Base-by-base conservation (phyloP, 2,797 vertebrate species). In the Philypnodon macrostomus region DNA sequence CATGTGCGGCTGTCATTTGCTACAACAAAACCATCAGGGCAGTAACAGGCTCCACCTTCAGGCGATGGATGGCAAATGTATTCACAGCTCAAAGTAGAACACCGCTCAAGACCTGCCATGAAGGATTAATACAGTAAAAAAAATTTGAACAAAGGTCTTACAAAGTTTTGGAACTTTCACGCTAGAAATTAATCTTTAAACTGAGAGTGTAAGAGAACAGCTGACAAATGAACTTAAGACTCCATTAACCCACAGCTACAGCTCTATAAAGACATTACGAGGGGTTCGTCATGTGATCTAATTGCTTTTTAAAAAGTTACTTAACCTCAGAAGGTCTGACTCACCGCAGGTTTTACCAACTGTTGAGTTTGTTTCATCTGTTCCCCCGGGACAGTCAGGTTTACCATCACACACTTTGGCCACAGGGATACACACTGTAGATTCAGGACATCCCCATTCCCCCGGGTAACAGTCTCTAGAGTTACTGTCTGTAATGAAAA, bases 1-100 rank as follows among this genome's bases (percentile, higher is more conserved):
- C 89, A 90, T 4, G 85, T 74, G 1, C 89, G 88, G 37, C 87
- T 90, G 73, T 90, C 88, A 63, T 90, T 90, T 56, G 79, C 85
- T 3, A 90, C 79, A 23, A 63, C 73, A 41, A 73, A 90, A 8
- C 88, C 87, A 47, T 88, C 83, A 0, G 89, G 89, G 24, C 89
- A 90, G 68, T 83, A 86, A 53, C 89, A 90, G 2, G 56, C 13
- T 5, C 89, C 89, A 2, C 89, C 87, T 47, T 85, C 59, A n/a
- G 89, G 89, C 38, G 85, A 86, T 3, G 33, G 19, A 49, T 90
- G 89, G 64, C 89, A 90, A 16, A 33, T 56, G 57, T 53, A 88
- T 54, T 90, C 87, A 30, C 89, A 90, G 57, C 89, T 90, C 63
- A 90, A 66, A 15, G 77, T 37, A 6, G 88, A 85, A 59, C 88